These are phyloP conservation scores for Spodoptera picta DNA, from an alignment of 2,888 invertebrate species.

Conservation along the genomic window DNA sequence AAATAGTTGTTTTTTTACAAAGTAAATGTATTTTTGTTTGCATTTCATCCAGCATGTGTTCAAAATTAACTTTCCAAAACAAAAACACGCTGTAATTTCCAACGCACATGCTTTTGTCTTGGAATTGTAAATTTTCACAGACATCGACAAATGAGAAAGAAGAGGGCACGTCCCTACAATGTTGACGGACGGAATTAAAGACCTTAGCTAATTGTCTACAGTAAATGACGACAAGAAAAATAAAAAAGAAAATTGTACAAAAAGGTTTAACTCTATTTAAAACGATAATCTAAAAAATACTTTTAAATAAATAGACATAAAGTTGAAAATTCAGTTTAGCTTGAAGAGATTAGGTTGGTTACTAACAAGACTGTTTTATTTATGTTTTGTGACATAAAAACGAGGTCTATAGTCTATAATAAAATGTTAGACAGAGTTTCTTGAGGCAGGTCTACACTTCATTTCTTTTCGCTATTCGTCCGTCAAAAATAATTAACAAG, in stretches of 20 bases:
- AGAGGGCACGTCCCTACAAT: conserved; percentile 43
- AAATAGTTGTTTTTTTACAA: too few relatives aligned
- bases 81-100: neutral
- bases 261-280: conserved; percentile 9
- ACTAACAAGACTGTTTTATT: too few relatives aligned
- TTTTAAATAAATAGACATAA: conserved; percentile 4
- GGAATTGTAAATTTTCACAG: conserved; percentile 40
- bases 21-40: too few relatives aligned
- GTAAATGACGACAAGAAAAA: conserved; percentile 25
- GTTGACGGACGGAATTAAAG: conserved; percentile 46
- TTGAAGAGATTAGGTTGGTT: too few relatives aligned
- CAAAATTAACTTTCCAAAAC: neutral
- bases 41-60: neutral
- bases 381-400: too few relatives aligned
- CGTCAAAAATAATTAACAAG: too few relatives aligned
- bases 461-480: too few relatives aligned
- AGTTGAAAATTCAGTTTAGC: too few relatives aligned
- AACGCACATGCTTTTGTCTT: neutral
- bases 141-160: conserved; percentile 39
- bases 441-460: too few relatives aligned
- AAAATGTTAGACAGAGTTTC: too few relatives aligned
- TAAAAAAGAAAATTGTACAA: conserved; percentile 28
- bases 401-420: too few relatives aligned
- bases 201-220: conserved; percentile 36
- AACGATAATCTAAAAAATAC: conserved; percentile 31